Evolutionary conservation across 2,888 invertebrate genomes (phyloP).

Genomic region (Stenchaetothrips biformis): DNA sequence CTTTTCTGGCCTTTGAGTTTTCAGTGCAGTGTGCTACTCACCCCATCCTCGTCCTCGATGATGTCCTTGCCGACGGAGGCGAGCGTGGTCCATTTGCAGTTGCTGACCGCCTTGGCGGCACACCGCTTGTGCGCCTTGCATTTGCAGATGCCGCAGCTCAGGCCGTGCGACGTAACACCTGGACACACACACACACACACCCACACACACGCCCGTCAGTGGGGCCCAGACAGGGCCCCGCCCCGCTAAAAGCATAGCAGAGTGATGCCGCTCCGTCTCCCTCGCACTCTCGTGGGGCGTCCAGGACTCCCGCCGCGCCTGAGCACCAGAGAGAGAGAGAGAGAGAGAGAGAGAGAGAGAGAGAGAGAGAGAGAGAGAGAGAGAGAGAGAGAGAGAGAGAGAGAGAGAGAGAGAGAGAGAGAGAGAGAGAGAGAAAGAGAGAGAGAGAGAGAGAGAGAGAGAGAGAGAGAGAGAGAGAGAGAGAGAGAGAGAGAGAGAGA

Average conservation of each 20-base stretch:
- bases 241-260: too few relatives aligned
- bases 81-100: constrained; percentile 97
- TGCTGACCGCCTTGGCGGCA: constrained; percentile 84
- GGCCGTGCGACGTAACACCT: constrained; percentile 91
- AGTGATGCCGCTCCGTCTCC: background rate
- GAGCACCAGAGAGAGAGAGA: background rate
- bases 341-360: background rate
- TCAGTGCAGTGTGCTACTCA: too few relatives aligned
- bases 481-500: too few relatives aligned
- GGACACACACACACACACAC: constrained; percentile 38
- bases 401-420: background rate
- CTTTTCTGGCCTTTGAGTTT: too few relatives aligned
- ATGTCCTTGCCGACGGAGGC: constrained; percentile 92
- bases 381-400: background rate
- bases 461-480: too few relatives aligned
- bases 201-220: background rate
- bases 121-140: constrained; percentile 95
- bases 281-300: background rate
- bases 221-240: too few relatives aligned
- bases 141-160: constrained; percentile 96
- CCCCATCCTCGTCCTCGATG: constrained; percentile 88
- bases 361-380: background rate
- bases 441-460: too few relatives aligned
- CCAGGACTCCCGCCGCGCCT: too few relatives aligned
- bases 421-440: background rate